Conservation (phyloP, 2,888 invertebrate genomes). For the Horisme vitalbata region DNA sequence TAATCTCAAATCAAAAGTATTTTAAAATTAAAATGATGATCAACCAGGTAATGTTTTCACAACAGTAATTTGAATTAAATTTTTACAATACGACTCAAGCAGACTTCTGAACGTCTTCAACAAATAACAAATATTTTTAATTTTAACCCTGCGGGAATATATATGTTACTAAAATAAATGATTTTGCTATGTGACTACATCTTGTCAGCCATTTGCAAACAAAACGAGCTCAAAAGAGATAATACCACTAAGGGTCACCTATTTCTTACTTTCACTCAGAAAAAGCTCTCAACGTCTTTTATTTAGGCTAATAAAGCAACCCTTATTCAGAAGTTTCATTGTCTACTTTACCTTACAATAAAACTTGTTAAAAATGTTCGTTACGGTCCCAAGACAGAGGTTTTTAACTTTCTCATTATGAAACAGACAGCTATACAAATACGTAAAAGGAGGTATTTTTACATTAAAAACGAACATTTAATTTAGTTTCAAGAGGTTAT, state of each 20-base stretch:
- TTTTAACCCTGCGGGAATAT: too few relatives aligned
- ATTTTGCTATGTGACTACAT: not conserved
- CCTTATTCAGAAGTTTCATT: slow-evolving; percentile 50
- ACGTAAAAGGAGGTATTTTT: slow-evolving; percentile 12
- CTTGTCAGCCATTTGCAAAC: slow-evolving; percentile 8
- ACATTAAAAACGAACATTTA: not conserved
- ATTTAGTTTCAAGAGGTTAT: slow-evolving; percentile 5
- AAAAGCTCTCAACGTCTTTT: slow-evolving; percentile 40
- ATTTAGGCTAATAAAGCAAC: slow-evolving; percentile 44
- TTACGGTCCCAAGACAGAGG: slow-evolving; percentile 32
- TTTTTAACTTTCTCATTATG: slow-evolving; percentile 35
- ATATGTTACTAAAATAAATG: too few relatives aligned
- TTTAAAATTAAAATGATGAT: not conserved
- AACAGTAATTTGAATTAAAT: too few relatives aligned
- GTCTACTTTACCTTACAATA: slow-evolving; percentile 41
- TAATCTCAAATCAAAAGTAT: not conserved
- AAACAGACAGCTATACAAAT: slow-evolving; percentile 21
- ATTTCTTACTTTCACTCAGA: slow-evolving; percentile 37
- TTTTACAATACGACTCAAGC: too few relatives aligned
- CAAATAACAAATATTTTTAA: too few relatives aligned
- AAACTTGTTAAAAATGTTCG: slow-evolving; percentile 37
- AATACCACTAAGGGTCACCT: slow-evolving; percentile 31
- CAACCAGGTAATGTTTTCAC: not conserved
- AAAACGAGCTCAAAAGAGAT: slow-evolving; percentile 33
- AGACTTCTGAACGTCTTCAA: too few relatives aligned